A percentile compares a stretch with the other conserved stretches of the same genome.
Evolutionary conservation across 92 coral and sea anemone genomes (phyloP).

Genomic region (Bergia puertoricense): DNA sequence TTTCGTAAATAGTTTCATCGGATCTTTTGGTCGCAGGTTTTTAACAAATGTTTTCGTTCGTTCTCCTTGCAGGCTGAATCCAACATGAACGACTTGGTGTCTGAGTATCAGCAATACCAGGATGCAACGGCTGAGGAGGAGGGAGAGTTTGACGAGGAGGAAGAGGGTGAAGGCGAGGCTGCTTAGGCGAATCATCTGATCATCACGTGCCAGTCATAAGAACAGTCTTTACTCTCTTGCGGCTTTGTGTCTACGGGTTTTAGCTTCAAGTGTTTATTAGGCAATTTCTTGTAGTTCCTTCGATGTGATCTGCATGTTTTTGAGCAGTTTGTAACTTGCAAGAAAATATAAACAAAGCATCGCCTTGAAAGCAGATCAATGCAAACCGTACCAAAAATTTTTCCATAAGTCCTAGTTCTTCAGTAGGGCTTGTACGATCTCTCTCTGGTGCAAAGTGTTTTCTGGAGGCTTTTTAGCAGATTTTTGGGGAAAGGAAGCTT

Average conservation of each 20-base stretch:
- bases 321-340: too few species aligned
- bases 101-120: constrained; percentile 96
- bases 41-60: not conserved
- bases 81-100: constrained; percentile 89
- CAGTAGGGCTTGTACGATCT: too few species aligned
- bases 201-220: not conserved
- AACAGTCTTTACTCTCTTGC: not conserved
- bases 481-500: not conserved
- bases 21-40: not conserved
- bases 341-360: too few species aligned
- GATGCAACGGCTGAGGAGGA: constrained; percentile 89
- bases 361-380: too few species aligned
- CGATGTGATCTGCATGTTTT: too few species aligned
- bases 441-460: not conserved
- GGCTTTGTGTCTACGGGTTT: not conserved
- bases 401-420: too few species aligned
- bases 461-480: not conserved
- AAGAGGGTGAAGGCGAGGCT: constrained; percentile 68
- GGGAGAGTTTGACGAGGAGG: constrained; percentile 82
- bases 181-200: constrained; percentile 16
- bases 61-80: constrained; percentile 72
- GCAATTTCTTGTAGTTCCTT: not conserved
- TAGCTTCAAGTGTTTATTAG: not conserved
- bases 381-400: too few species aligned
- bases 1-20: not conserved